Percentiles rank a stretch among this genome's conserved stretches.
Evolutionary conservation across 2,888 invertebrate genomes (phyloP).

Genomic region (Trichopoda pennipes): DNA sequence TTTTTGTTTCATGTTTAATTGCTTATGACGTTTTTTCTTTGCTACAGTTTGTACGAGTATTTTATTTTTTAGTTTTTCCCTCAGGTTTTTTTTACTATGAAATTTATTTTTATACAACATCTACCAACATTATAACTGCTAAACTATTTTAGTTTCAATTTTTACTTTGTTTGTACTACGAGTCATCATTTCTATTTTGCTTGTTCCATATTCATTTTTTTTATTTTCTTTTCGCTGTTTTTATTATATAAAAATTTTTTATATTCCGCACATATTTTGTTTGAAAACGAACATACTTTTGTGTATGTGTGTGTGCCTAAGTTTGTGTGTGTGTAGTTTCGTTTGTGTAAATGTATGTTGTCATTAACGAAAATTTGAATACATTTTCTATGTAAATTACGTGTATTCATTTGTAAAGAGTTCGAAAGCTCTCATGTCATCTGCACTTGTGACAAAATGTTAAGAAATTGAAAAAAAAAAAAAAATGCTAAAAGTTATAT

Average conservation of each 20-base stretch:
- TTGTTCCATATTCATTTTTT: conserved; percentile 4
- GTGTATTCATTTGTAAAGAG: conserved; percentile 54
- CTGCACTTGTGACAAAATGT: conserved; percentile 50
- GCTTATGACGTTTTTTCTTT: not conserved
- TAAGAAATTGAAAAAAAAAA: not conserved
- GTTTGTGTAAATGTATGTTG: conserved; percentile 22
- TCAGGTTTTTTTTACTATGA: not conserved
- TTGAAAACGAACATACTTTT: too few species aligned
- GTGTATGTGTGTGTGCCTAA: not conserved
- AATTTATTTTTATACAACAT: conserved; percentile 7
- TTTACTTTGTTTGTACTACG: not conserved
- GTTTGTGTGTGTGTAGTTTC: conserved; percentile 32
- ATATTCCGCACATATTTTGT: not conserved
- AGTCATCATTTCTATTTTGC: conserved; percentile 3
- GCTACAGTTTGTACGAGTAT: too few species aligned
- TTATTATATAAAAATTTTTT: not conserved
- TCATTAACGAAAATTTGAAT: conserved; percentile 55
- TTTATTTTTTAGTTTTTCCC: not conserved
- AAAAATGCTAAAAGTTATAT: not conserved
- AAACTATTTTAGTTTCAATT: conserved; percentile 11
- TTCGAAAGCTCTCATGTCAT: conserved; percentile 54
- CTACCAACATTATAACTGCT: conserved; percentile 11
- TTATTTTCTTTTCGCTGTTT: conserved; percentile 25
- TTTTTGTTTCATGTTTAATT: not conserved
- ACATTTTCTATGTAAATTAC: conserved; percentile 58